Percentiles rank a stretch among this genome's conserved stretches.
Evolutionary conservation across 2,113 vertebrate species (phyloP).

Genomic region (Puffinus mauretanicus): DNA sequence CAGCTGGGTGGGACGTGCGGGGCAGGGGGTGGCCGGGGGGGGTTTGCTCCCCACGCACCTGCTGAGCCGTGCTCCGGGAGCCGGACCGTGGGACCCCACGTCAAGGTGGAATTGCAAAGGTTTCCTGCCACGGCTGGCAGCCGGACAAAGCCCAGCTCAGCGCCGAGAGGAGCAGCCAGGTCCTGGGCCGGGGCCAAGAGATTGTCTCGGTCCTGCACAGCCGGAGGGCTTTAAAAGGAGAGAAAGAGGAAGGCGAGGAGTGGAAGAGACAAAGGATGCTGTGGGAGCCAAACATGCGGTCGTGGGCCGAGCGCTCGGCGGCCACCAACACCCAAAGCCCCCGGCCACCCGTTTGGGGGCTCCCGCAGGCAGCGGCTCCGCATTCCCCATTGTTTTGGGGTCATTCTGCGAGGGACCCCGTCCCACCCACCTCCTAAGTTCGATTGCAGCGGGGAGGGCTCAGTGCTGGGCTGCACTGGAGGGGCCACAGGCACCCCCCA

Average conservation of each 20-base stretch:
- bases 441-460: not conserved
- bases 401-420: rapidly evolving
- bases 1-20: not conserved
- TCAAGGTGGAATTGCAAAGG: not conserved
- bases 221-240: constrained; percentile 49
- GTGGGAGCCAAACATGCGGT: not conserved
- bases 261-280: not conserved
- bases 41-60: rapidly evolving
- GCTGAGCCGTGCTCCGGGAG: rapidly evolving
- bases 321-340: rapidly evolving
- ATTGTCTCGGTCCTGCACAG: not conserved
- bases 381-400: rapidly evolving
- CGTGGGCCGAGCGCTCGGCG: rapidly evolving
- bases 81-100: rapidly evolving
- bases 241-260: not conserved
- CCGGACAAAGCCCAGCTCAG: not conserved
- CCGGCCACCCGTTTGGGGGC: rapidly evolving
- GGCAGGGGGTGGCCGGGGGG: rapidly evolving
- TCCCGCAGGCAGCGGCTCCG: rapidly evolving
- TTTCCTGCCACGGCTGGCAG: not conserved
- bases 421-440: not conserved
- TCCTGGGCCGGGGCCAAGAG: not conserved
- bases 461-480: not conserved
- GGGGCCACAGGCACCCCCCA: not conserved
- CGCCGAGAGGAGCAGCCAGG: not conserved